Evolutionary conservation across 2,888 invertebrate species (phyloP).

Genomic region (Malacosoma neustria): DNA sequence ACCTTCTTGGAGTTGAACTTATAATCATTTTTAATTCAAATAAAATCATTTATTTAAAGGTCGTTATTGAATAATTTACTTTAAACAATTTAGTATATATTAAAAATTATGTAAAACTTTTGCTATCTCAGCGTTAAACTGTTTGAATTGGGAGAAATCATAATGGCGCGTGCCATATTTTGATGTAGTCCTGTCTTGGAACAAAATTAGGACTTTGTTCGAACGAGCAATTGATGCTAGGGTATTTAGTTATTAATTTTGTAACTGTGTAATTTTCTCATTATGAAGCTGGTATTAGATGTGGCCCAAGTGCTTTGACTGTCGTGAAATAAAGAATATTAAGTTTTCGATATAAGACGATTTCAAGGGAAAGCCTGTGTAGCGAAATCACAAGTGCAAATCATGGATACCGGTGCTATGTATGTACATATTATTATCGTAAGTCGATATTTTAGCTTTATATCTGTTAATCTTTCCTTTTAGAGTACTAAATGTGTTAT

Average conservation of each 20-base stretch:
- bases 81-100: slow-evolving; percentile 15
- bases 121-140: slow-evolving; percentile 4
- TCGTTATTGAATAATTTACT: slow-evolving; percentile 13
- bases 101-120: not conserved
- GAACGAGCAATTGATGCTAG: slow-evolving; percentile 35
- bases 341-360: slow-evolving; percentile 52
- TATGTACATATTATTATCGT: slow-evolving; percentile 26
- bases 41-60: slow-evolving; percentile 19
- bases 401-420: slow-evolving; percentile 30
- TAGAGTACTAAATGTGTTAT: too few relatives aligned
- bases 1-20: slow-evolving; percentile 38
- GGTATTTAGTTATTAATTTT: slow-evolving; percentile 35
- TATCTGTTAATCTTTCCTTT: slow-evolving; percentile 31
- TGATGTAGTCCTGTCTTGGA: slow-evolving; percentile 41
- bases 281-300: slow-evolving; percentile 21
- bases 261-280: slow-evolving; percentile 27
- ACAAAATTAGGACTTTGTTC: slow-evolving; percentile 56
- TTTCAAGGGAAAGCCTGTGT: slow-evolving; percentile 33
- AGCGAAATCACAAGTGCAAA: slow-evolving; percentile 33
- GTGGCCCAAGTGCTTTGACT: slow-evolving; percentile 17
- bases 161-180: slow-evolving; percentile 62
- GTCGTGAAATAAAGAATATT: slow-evolving; percentile 48
- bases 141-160: slow-evolving; percentile 24
- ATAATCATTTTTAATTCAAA: slow-evolving; percentile 34
- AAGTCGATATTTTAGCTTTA: slow-evolving; percentile 28